Evolutionary conservation across 23 tunicate species (phyloP).

Genomic region (Oikopleura dioica): DNA sequence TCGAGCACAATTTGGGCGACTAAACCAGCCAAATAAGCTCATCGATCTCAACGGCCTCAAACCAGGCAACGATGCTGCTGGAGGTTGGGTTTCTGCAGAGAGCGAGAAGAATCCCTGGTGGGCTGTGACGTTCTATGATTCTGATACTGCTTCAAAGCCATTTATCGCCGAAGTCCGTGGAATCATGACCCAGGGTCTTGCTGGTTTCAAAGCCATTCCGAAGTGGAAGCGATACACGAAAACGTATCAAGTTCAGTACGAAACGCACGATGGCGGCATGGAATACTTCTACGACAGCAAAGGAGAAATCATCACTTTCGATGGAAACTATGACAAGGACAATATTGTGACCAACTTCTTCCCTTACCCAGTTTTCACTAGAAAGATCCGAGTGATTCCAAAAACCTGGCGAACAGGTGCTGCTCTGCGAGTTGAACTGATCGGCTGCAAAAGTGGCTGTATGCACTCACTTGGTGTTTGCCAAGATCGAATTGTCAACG

Average conservation of each 20-base stretch:
- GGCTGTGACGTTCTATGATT: neutral
- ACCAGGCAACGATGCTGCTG: neutral
- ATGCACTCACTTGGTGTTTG: neutral
- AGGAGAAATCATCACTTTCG: neutral
- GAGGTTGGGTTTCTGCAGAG: constrained; percentile 2
- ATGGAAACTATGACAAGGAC: neutral
- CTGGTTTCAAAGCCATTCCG: neutral
- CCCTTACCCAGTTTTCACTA: neutral
- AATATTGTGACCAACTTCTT: neutral
- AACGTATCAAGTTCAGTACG: neutral
- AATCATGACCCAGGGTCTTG: neutral
- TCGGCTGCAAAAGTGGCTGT: constrained; percentile 5
- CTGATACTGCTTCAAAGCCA: neutral
- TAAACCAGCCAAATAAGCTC: neutral
- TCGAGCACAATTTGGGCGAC: neutral
- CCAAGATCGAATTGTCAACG: neutral
- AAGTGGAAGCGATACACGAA: neutral
- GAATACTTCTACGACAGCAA: neutral
- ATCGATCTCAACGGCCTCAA: neutral
- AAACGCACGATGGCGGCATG: neutral
- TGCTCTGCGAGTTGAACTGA: neutral
- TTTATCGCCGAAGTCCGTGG: neutral
- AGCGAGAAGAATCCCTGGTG: neutral
- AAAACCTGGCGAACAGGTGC: neutral
- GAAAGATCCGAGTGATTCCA: neutral